Conservation (phyloP, 2,113 vertebrate genomes). For the Stomatorhinus ivindoensis region DNA sequence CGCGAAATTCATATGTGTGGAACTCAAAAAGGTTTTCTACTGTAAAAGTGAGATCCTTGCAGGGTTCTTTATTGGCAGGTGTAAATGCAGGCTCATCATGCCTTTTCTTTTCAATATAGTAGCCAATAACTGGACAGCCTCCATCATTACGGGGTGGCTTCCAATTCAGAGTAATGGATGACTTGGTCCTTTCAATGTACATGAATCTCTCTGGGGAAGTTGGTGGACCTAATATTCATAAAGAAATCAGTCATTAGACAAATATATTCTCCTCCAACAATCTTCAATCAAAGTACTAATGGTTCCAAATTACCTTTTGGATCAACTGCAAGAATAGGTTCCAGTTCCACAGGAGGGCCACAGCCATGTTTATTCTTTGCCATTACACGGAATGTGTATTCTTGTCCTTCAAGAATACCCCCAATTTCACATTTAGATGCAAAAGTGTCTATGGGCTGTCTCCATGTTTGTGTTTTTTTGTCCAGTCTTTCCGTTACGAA, state of each 20-base stretch:
- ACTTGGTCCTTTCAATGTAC: constrained; percentile 88
- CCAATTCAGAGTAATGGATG: constrained; percentile 81
- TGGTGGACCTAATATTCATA: constrained; percentile 70
- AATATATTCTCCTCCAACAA: not conserved
- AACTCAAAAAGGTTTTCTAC: constrained; percentile 82
- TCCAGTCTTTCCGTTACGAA: constrained; percentile 87
- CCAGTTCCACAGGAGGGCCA: constrained; percentile 80
- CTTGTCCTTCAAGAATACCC: constrained; percentile 86
- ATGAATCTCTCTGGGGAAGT: constrained; percentile 88
- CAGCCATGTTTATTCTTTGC: constrained; percentile 94
- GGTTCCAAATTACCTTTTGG: constrained; percentile 69
- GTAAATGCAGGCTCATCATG: constrained; percentile 81
- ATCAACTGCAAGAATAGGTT: constrained; percentile 83
- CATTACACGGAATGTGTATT: constrained; percentile 86
- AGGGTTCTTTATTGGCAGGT: constrained; percentile 75
- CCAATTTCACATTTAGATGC: constrained; percentile 94
- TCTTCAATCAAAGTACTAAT: not conserved
- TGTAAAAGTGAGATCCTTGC: constrained; percentile 70
- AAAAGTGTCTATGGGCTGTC: constrained; percentile 79
- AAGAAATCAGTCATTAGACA: not conserved
- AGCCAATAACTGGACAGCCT: constrained; percentile 86
- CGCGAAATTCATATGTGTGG: constrained; percentile 94
- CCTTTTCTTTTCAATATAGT: constrained; percentile 87
- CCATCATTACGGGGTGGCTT: constrained; percentile 89
- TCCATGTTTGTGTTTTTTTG: constrained; percentile 87